Evolutionary conservation across 2,888 invertebrate species (phyloP).

Genomic region (Drosophila pseudotalamancana): DNA sequence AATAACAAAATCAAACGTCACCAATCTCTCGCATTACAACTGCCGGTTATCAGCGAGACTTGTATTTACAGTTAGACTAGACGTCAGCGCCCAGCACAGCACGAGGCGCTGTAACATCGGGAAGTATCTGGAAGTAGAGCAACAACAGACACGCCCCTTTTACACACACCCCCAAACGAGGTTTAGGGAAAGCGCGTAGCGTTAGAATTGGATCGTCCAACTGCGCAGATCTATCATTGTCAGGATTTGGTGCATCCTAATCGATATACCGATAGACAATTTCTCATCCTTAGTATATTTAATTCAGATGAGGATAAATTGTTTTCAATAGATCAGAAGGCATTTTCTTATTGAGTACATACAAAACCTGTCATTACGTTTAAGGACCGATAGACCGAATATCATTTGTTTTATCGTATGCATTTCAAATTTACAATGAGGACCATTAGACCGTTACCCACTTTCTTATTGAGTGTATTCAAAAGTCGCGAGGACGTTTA

Average conservation of each 20-base stretch:
- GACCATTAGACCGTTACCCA: no score
- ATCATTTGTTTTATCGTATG: no score
- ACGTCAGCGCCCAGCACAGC: neutral
- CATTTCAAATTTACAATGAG: no score
- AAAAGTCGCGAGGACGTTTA: no score
- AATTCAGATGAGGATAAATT: no score
- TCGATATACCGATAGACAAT: neutral
- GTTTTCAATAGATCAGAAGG: no score
- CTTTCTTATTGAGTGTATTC: no score
- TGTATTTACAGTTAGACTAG: conserved; percentile 10
- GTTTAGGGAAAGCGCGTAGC: neutral
- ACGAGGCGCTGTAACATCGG: neutral
- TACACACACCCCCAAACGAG: neutral
- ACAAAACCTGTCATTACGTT: no score
- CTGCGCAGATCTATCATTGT: neutral
- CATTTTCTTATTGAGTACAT: no score
- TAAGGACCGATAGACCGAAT: no score
- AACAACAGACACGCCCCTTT: conserved; percentile 8
- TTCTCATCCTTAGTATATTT: no score
- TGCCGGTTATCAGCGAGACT: conserved; percentile 29
- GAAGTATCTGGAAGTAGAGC: conserved; percentile 17
- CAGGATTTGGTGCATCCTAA: neutral
- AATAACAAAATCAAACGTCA: conserved; percentile 49
- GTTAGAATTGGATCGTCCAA: neutral
- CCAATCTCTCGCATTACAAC: conserved; percentile 24